Evolutionary conservation across 2,113 vertebrate genomes (phyloP), one percentile per base, ranked within the genome.

Genomic region (Tor tambroides): DNA sequence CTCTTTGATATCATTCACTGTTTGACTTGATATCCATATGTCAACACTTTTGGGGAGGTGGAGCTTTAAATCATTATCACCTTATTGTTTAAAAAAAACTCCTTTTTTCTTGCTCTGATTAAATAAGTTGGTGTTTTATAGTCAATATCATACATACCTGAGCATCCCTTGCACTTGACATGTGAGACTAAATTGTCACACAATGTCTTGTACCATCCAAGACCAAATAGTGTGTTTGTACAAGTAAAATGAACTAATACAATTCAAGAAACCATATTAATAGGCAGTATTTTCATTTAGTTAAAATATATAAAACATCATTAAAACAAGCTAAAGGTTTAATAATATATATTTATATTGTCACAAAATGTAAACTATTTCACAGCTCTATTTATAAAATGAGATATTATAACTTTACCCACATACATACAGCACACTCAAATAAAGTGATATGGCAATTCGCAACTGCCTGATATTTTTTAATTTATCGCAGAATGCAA

Each of bases 1-100:
- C 10, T 69, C 28, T 69, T 83, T 82, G 15, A 83, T 83, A 49
- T 83, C n/a, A 69, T 83, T 83, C 9, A 30, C 61, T 32, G 12
- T 88, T 59, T 9, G 15, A 46, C 28, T 38, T 71, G 9, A 21
- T 32, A 76, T 63, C 21, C 77, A 49, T 46, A 26, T 75, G 43
- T 63, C 21, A 54, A 49, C 30, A 21, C 54, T 81, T 85, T 75
- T 54, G 54, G 32, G 7, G n/a, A 49, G 61, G 63, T 80, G 30
- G 35, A 38, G 28, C 32, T 63, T 51, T 30, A 69, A 71, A 54
- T 86, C 14, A 41, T 86, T 80, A 71, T 15, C 76, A 30, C 49
- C 0, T n/a, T 51, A 86, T 30, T 71, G 67, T 71, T 56, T 46
- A 35, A 56, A 76, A 8, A 1, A 59, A 72, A 4, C 6, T 1